These are phyloP conservation scores for Plebejus anna DNA, from an alignment of 2,888 invertebrate species.

Conservation along the genomic window DNA sequence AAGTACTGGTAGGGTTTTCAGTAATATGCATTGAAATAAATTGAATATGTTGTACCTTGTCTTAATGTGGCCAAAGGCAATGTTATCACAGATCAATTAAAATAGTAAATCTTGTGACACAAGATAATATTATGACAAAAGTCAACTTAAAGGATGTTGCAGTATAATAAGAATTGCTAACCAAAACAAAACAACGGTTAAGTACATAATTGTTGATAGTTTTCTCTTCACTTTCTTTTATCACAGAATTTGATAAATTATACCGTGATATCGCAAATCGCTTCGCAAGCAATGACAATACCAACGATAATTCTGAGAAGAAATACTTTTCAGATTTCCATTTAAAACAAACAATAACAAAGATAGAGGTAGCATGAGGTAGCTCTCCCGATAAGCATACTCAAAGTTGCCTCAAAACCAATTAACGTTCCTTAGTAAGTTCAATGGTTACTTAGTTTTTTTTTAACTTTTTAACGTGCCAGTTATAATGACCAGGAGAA, in stretches of 20 bases:
- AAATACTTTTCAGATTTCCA: constrained; percentile 9
- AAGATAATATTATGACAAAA: too few relatives aligned
- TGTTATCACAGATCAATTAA: too few relatives aligned
- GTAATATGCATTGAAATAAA: neutral
- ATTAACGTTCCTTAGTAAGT: constrained; percentile 43
- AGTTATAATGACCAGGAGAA: constrained; percentile 61
- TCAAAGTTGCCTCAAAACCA: constrained; percentile 36
- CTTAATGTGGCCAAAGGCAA: too few relatives aligned
- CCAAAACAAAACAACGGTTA: neutral
- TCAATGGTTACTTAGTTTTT: constrained; percentile 52
- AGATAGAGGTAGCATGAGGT: constrained; percentile 14
- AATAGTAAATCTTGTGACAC: too few relatives aligned
- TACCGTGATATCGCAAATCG: constrained; percentile 18
- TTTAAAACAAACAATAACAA: constrained; percentile 22
- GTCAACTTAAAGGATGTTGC: neutral
- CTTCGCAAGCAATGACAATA: constrained; percentile 1
- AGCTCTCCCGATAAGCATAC: constrained; percentile 22
- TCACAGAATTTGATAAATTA: constrained; percentile 12
- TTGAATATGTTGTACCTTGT: neutral
- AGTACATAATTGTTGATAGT: neutral
- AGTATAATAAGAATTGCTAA: neutral
- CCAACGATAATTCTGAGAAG: constrained; percentile 10
- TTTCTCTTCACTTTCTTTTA: constrained; percentile 16
- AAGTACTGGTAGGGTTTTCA: neutral
- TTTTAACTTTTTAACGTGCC: constrained; percentile 61